Base-by-base conservation (phyloP, 2,113 vertebrate genomes). In the Columba livia region DNA sequence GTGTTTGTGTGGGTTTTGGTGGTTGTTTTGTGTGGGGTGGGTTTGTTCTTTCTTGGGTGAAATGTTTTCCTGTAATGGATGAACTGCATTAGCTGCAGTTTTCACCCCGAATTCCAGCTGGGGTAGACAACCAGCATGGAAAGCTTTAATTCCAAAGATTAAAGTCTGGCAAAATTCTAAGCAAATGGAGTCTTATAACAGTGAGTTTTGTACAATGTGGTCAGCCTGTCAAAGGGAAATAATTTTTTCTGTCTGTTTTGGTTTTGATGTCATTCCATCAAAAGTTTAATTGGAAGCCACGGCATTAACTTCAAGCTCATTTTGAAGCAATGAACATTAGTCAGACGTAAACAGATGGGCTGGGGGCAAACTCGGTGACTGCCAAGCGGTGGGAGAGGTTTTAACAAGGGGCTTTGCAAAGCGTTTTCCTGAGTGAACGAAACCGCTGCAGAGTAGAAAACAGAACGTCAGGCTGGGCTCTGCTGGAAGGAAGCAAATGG, bases 211-310 rank as follows among this genome's bases (percentile, higher is more conserved):
- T 91, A 66, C 88, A 78, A 38, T 31, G 23, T 25, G 65, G 56
- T 89, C 77, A 70, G 64, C 64, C 79, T 91, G 91, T 89, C 50
- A 77, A 93, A 90, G 29, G 79, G 88, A 88, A 91, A 83, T 80
- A 0, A 4, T 67, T 94, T 73, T 77, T 89, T 83, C 85, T 91
- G 89, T 94, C 91, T 80, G 85, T 80, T 95, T 89, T 78, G 60
- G 87, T 95, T 94, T 93, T 95, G 51, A 88, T 96, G 94, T 88
- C 79, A 77, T 95, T 96, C 85, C 75, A 95, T 94, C 91, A 95
- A 78, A 80, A 19, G 20, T 90, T 94, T 94, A 94, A 86, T 93
- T 96, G 72, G 85, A 81, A 93, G 93, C 90, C 79, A 80, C 60
- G 67, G 75, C 60, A 80, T 71, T 95, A 90, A 67, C 51, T 78